Evolutionary conservation across 2,113 vertebrate species (phyloP).

Genomic region (Collichthys lucidus): DNA sequence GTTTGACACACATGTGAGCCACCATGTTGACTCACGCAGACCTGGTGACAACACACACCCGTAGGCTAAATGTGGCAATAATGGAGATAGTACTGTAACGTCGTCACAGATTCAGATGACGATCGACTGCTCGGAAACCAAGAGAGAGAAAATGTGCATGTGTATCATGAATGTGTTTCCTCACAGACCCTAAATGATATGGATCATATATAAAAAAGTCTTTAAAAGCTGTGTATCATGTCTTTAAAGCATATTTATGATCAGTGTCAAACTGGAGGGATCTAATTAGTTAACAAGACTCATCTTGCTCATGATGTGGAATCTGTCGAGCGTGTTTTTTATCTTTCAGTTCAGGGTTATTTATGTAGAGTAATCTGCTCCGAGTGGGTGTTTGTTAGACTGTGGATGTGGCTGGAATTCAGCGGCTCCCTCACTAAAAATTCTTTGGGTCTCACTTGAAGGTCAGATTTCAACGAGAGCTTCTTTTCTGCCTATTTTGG

Average conservation of each 20-base stretch:
- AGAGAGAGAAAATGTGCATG: not conserved
- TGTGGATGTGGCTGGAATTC: conserved; percentile 30
- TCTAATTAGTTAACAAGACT: conserved; percentile 34
- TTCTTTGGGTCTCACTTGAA: conserved; percentile 19
- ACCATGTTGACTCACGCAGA: not conserved
- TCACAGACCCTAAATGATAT: not conserved
- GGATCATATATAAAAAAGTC: not conserved
- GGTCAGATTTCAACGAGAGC: conserved; percentile 41
- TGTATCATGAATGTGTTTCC: not conserved
- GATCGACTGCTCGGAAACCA: not conserved
- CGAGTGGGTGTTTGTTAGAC: conserved; percentile 19
- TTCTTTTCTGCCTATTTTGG: conserved; percentile 26
- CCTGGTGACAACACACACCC: not conserved
- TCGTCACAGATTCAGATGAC: not conserved
- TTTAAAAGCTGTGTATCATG: not conserved
- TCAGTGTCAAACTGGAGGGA: conserved; percentile 28
- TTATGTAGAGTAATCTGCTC: conserved; percentile 36
- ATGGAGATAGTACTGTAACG: not conserved
- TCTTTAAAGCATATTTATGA: conserved; percentile 9
- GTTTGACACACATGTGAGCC: not conserved
- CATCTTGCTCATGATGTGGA: conserved; percentile 17
- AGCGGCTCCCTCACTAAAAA: conserved; percentile 18
- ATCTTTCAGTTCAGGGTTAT: conserved; percentile 44
- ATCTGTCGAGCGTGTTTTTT: conserved; percentile 25
- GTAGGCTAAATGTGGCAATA: not conserved